These are phyloP conservation scores for Drosophila athabasca DNA, from an alignment of 1,140 invertebrate species.

Conservation along the genomic window DNA sequence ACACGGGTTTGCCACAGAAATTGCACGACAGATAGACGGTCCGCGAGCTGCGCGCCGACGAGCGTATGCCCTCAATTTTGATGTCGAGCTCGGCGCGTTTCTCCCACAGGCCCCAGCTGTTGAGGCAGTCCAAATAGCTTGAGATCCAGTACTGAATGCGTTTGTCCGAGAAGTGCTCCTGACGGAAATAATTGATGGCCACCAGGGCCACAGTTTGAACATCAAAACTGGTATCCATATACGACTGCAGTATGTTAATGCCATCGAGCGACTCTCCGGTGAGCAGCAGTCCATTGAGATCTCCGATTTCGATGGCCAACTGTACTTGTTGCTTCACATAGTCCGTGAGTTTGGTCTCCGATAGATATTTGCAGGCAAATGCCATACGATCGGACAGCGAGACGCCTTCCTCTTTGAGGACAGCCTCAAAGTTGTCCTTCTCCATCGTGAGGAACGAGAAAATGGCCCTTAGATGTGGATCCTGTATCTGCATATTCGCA, in stretches of 20 bases:
- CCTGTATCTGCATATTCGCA: constrained; percentile 89
- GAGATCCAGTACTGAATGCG: constrained; percentile 89
- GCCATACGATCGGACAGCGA: constrained; percentile 94
- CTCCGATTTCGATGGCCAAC: constrained; percentile 89
- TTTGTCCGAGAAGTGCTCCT: constrained; percentile 87
- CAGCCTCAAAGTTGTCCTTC: constrained; percentile 90
- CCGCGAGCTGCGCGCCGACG: constrained; percentile 85
- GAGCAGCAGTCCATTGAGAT: constrained; percentile 93
- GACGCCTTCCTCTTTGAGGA: constrained; percentile 92
- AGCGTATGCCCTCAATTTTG: constrained; percentile 76
- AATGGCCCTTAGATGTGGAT: constrained; percentile 95
- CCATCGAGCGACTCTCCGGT: constrained; percentile 91
- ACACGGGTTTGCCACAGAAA: constrained; percentile 97
- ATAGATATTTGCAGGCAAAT: constrained; percentile 96
- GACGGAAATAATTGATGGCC: constrained; percentile 89
- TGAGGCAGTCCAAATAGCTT: constrained; percentile 89
- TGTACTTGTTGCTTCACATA: constrained; percentile 90
- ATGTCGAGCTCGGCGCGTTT: constrained; percentile 89
- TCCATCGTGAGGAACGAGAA: constrained; percentile 95
- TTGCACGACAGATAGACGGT: constrained; percentile 96
- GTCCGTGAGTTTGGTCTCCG: constrained; percentile 91
- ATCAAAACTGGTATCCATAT: constrained; percentile 95
- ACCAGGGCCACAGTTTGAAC: constrained; percentile 94
- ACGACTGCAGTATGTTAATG: constrained; percentile 92
- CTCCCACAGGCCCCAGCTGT: constrained; percentile 91